Percentiles rank a stretch among this genome's conserved stretches.
phyloP scores from a whole-genome alignment of 1,140 invertebrate genomes.

The Euwallacea fornicatus region DNA sequence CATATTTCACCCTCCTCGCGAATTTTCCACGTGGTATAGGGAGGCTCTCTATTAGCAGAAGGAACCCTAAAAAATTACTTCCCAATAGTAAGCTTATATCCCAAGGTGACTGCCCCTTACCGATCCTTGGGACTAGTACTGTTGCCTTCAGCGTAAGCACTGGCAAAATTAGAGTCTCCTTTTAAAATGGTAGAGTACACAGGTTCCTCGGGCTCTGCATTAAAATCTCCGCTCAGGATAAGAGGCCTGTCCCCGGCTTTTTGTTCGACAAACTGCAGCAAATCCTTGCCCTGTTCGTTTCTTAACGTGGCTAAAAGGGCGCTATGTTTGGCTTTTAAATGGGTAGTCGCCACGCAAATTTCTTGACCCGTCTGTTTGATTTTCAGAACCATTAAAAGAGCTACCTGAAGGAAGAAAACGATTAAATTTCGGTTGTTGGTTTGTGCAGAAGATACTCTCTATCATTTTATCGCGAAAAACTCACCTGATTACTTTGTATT shows the following conservation, averaged over 20 bases:
- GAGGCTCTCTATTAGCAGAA: constrained; percentile 62
- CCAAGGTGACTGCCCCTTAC: background rate
- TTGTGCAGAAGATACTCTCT: too few species aligned
- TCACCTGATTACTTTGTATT: constrained; percentile 72
- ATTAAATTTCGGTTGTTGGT: background rate
- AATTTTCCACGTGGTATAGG: constrained; percentile 80
- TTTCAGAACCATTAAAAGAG: constrained; percentile 62
- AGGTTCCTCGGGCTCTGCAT: constrained; percentile 74
- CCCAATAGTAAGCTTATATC: too few species aligned
- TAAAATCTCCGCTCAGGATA: constrained; percentile 77
- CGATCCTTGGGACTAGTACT: constrained; percentile 9
- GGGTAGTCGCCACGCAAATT: constrained; percentile 73
- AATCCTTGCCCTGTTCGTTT: constrained; percentile 75
- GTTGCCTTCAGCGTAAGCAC: constrained; percentile 57
- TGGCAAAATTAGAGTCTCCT: constrained; percentile 55
- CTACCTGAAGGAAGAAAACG: constrained; percentile 58
- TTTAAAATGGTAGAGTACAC: constrained; percentile 65
- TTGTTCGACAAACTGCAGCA: constrained; percentile 64
- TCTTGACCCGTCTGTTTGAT: constrained; percentile 60
- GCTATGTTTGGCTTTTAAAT: constrained; percentile 75
- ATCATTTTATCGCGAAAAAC: background rate
- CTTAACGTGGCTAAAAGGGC: constrained; percentile 69
- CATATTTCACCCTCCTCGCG: constrained; percentile 71
- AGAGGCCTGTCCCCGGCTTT: constrained; percentile 60
- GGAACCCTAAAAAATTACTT: constrained; percentile 34